Evolutionary conservation across 53 echinoderm and acorn worm species (phyloP), one percentile per base, ranked within the genome.

Genomic region (Hippasteria phrygiana): DNA sequence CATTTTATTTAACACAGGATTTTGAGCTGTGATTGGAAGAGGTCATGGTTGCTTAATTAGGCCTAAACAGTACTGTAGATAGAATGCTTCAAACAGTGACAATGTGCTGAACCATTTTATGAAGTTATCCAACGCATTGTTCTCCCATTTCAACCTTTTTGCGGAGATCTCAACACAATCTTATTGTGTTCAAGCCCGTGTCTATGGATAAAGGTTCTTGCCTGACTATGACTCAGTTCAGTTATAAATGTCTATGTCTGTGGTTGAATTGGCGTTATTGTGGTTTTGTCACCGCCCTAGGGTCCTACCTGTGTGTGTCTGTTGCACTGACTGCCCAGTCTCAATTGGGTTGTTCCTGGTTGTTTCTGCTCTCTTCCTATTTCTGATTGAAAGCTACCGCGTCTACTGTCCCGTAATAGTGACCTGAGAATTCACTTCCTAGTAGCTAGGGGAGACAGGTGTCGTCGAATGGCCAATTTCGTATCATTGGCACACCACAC

Each of bases 331-430:
- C 17, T 72, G 40, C 41, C 26, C 36, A 10, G 35, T 34, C 71
- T 71, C 35, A 85, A 85, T 85, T 85, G 71, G 85, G 50, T 85
- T 85, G 69, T 85, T 85, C 85, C 85, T 85, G 85, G 71, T 71
- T 70, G 46, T 35, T 33, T 36, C 28, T 32, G 42, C 27, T 53
- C 36, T 17, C 71, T 85, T 71, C 85, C 71, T 37, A 28, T 85
- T 35, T 13, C 18, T 85, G 85, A 85, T 85, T 85, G 71, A 85
- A 85, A 43, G 85, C 85, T 85, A 85, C 85, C 85, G 85, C 36
- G 53, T 70, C 48, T n/a, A 38, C 26, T 73, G 22, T 42, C 73
- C 48, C 14, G 39, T 79, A 45, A 55, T 35, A 11, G 13, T 55
- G 38, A 55, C 55, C 79, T 62, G 40, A 56, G 79, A 79, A 50